Conservation (phyloP, 2,797 vertebrate species). For the Trachops cirrhosus region DNA sequence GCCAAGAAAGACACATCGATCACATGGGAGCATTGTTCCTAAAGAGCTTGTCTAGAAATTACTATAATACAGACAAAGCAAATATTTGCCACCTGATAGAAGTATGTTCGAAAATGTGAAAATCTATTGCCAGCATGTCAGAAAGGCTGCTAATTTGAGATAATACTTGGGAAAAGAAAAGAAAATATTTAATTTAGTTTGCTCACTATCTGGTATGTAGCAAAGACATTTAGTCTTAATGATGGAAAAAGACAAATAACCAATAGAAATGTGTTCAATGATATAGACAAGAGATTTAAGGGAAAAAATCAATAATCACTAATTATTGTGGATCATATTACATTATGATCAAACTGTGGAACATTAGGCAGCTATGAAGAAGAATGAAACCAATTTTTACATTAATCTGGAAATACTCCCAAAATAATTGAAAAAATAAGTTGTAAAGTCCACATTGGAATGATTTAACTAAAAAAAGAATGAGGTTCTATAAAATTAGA, state of each 20-base stretch:
- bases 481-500: not conserved
- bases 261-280: not conserved
- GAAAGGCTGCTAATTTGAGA: not conserved
- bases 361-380: not conserved
- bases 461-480: not conserved
- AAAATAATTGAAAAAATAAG: not conserved
- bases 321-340: not conserved
- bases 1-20: not conserved
- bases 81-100: not conserved
- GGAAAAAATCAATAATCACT: not conserved
- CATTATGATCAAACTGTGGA: not conserved
- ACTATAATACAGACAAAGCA: not conserved
- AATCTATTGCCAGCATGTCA: not conserved
- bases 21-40: not conserved
- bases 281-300: not conserved
- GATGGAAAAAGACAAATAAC: not conserved
- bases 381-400: not conserved
- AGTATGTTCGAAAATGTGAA: not conserved
- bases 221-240: not conserved
- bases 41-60: not conserved
- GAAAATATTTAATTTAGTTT: slow-evolving; percentile 19
- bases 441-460: not conserved
- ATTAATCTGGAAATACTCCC: not conserved
- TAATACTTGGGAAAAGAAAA: not conserved
- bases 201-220: not conserved